These are phyloP conservation scores for Triplophysa tibetana DNA, from an alignment of 2,113 vertebrate species.

Conservation along the genomic window DNA sequence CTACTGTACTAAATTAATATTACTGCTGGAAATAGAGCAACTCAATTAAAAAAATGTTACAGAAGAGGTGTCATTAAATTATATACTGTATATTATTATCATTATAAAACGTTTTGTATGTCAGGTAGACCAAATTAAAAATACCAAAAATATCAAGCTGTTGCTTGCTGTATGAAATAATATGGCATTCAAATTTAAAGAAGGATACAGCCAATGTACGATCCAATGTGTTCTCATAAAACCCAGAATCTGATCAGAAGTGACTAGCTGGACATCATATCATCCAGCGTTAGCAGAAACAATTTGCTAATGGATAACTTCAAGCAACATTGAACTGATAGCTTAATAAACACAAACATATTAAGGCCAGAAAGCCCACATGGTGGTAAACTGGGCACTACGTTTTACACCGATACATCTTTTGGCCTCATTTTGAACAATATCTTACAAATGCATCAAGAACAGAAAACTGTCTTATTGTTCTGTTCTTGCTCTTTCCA, in stretches of 20 bases:
- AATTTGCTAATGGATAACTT: not conserved
- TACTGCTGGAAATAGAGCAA: not conserved
- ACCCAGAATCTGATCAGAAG: not conserved
- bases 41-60: not conserved
- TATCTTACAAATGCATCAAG: not conserved
- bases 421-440: not conserved
- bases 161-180: not conserved
- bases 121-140: not conserved
- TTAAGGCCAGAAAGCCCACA: not conserved
- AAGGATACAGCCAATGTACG: too few species aligned
- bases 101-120: not conserved
- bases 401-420: not conserved
- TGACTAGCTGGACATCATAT: conserved; percentile 2
- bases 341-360: conserved; percentile 12
- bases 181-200: not conserved
- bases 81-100: not conserved
- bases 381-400: not conserved
- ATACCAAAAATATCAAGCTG: not conserved
- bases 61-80: not conserved
- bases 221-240: not conserved
- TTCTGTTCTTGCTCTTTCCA: not conserved
- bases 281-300: not conserved
- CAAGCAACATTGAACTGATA: conserved; percentile 8
- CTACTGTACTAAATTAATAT: conserved; percentile 5
- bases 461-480: not conserved